phyloP scores from a whole-genome alignment of 2,797 vertebrate genomes.

The Hybognathus amarus region DNA sequence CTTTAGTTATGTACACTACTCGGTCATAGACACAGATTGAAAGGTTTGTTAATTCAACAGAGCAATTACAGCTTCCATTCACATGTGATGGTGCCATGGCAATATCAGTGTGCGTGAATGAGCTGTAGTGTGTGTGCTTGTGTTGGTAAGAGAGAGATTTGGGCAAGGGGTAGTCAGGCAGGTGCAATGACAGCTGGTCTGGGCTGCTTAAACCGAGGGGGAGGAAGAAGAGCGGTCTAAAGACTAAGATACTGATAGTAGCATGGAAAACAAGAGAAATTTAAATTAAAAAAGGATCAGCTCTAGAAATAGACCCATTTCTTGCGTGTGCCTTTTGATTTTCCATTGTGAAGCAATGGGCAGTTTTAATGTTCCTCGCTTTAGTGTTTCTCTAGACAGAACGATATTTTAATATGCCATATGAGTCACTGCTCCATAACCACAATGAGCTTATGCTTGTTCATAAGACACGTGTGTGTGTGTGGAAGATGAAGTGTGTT shows the following conservation, averaged over 20 bases:
- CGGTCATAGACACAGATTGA: constrained; percentile 18
- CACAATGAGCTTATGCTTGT: constrained; percentile 24
- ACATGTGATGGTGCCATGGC: constrained; percentile 43
- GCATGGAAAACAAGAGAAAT: constrained; percentile 52
- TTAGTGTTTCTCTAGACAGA: constrained; percentile 24
- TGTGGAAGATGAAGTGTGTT: constrained; percentile 29
- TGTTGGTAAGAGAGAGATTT: constrained; percentile 48
- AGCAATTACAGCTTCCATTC: constrained; percentile 42
- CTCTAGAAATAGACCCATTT: constrained; percentile 12
- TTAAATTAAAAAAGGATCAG: constrained; percentile 11
- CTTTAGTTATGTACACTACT: not conserved
- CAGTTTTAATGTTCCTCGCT: constrained; percentile 26
- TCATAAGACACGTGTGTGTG: constrained; percentile 39
- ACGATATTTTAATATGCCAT: constrained; percentile 23
- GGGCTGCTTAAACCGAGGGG: constrained; percentile 73
- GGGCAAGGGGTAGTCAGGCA: constrained; percentile 72
- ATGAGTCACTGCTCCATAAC: constrained; percentile 44
- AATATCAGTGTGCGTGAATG: constrained; percentile 51
- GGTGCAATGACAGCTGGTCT: constrained; percentile 83
- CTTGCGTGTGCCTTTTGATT: constrained; percentile 12
- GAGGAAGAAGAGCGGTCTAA: constrained; percentile 50
- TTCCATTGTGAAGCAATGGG: constrained; percentile 30
- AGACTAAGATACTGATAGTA: constrained; percentile 42
- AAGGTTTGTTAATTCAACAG: constrained; percentile 38
- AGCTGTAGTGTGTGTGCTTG: constrained; percentile 56